phyloP scores from a whole-genome alignment of 2,888 invertebrate species.

The Philopedon plagiatum region DNA sequence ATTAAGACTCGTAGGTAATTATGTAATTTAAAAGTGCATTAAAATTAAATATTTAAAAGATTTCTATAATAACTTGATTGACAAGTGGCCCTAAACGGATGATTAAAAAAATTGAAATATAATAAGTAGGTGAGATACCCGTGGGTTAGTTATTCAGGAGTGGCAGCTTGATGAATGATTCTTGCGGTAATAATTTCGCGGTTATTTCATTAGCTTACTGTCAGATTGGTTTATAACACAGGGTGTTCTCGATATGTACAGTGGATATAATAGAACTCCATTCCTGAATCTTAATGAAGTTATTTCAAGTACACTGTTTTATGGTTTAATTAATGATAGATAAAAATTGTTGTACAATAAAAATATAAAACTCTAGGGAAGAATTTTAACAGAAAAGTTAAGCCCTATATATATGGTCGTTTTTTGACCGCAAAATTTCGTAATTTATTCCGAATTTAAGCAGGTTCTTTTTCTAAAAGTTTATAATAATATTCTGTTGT shows the following conservation, averaged over 20 bases:
- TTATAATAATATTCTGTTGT: too few relatives aligned
- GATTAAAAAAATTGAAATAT: constrained; percentile 11
- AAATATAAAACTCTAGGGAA: too few relatives aligned
- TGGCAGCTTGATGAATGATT: constrained; percentile 48
- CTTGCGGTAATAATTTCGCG: constrained; percentile 41
- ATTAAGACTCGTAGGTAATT: constrained; percentile 2
- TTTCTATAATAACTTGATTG: constrained; percentile 23
- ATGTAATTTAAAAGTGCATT: constrained; percentile 25
- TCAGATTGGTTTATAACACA: constrained; percentile 48
- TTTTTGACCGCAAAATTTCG: too few relatives aligned
- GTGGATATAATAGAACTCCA: constrained; percentile 44
- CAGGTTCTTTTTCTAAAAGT: too few relatives aligned
- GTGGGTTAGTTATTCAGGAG: constrained; percentile 47
- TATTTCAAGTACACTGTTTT: constrained; percentile 21
- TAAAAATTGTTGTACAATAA: too few relatives aligned
- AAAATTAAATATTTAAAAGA: constrained; percentile 17
- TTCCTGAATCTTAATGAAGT: constrained; percentile 42
- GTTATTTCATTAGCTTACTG: constrained; percentile 46
- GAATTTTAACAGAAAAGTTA: too few relatives aligned
- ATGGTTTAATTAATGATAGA: constrained; percentile 2
- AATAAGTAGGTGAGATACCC: constrained; percentile 39
- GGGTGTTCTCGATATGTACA: constrained; percentile 37
- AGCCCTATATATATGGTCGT: too few relatives aligned
- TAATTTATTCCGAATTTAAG: too few relatives aligned
- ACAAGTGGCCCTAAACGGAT: constrained; percentile 24